These are phyloP conservation scores for Homalodisca vitripennis DNA, from an alignment of 1,140 invertebrate genomes.

Conservation along the genomic window DNA sequence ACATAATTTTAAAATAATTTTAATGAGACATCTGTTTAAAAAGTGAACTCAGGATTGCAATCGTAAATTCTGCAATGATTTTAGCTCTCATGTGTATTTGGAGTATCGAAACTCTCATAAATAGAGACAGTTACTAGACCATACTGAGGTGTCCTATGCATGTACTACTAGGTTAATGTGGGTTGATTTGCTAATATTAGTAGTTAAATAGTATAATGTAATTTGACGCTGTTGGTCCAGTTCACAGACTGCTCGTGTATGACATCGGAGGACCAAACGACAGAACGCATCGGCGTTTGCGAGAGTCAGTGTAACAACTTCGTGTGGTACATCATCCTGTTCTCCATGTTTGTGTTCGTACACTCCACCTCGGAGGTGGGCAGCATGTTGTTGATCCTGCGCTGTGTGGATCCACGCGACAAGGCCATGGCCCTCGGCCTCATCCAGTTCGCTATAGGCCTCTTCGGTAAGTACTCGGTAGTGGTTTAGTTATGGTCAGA, in stretches of 20 bases:
- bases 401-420: constrained; percentile 88
- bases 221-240: too few species aligned
- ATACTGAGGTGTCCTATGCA: too few species aligned
- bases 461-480: constrained; percentile 75
- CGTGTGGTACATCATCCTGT: constrained; percentile 79
- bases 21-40: too few species aligned
- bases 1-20: too few species aligned
- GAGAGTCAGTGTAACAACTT: constrained; percentile 75
- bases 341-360: constrained; percentile 86
- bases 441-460: constrained; percentile 89
- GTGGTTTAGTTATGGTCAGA: neutral
- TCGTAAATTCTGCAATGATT: too few species aligned
- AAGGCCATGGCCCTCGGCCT: constrained; percentile 93
- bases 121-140: too few species aligned
- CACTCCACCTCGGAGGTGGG: constrained; percentile 92
- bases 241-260: constrained; percentile 79
- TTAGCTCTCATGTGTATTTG: too few species aligned
- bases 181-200: too few species aligned
- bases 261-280: constrained; percentile 45
- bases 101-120: too few species aligned
- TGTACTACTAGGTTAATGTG: too few species aligned
- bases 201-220: too few species aligned
- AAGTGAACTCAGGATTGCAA: too few species aligned
- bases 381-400: constrained; percentile 83
- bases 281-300: constrained; percentile 66